These are phyloP conservation scores for Episyrphus balteatus DNA, from an alignment of 1,140 invertebrate species.

Conservation along the genomic window DNA sequence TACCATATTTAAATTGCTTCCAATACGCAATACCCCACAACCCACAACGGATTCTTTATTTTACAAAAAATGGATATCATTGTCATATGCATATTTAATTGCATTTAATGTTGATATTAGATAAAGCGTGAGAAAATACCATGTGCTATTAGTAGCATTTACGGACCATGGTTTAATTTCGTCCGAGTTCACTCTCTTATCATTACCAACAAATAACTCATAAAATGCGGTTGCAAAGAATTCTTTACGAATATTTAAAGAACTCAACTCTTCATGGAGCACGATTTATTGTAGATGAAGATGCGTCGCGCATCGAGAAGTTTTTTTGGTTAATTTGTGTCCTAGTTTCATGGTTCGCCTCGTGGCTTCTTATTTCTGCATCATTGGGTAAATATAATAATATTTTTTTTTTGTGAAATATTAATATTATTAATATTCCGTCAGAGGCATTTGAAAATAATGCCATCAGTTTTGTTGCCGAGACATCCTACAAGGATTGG, in stretches of 20 bases:
- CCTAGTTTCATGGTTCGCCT: constrained; percentile 48
- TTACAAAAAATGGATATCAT: too few relatives aligned
- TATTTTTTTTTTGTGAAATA: too few relatives aligned
- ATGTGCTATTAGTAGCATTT: too few relatives aligned
- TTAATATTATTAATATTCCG: background rate
- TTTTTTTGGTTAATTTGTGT: constrained; percentile 54
- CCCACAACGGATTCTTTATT: too few relatives aligned
- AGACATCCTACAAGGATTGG: constrained; percentile 59
- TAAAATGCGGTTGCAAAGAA: constrained; percentile 7
- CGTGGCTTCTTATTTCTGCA: constrained; percentile 45
- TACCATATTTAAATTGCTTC: too few relatives aligned
- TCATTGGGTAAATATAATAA: constrained; percentile 37
- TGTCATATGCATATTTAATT: too few relatives aligned
- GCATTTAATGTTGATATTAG: too few relatives aligned
- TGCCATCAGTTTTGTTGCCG: constrained; percentile 57
- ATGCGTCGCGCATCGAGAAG: constrained; percentile 42
- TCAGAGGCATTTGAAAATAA: constrained; percentile 33
- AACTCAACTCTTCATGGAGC: constrained; percentile 45
- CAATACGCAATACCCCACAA: too few relatives aligned
- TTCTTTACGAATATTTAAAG: constrained; percentile 31
- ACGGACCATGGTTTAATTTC: too few relatives aligned
- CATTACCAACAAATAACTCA: too few relatives aligned
- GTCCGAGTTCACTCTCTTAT: too few relatives aligned
- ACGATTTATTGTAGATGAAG: constrained; percentile 42
- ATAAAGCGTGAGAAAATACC: too few relatives aligned